Evolutionary conservation across 2,888 invertebrate species (phyloP), one percentile per base, ranked within the genome.

Genomic region (Plemyria rubiginata): DNA sequence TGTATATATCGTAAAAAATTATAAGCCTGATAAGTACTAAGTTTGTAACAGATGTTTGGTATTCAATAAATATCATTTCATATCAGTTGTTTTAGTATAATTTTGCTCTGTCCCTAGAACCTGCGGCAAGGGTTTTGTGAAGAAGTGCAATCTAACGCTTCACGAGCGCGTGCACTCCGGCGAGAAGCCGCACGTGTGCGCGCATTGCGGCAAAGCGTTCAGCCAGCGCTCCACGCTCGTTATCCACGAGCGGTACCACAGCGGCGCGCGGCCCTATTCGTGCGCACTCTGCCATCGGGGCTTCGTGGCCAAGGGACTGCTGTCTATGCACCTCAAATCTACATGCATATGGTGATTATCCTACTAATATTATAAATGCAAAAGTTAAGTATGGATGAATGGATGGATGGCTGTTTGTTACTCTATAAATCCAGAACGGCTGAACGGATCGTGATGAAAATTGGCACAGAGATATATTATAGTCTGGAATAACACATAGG

Each of bases 81-180:
- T n/a, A n/a, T n/a, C n/a, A n/a, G n/a, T n/a, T 22, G 22, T 22
- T 22, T 22, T 2, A 22, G 22, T 22, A 2, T 22, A 0, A 32
- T 38, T 7, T 6, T 15, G 7, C 1, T 6, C 5, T 43, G 15
- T n/a, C n/a, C 40, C 0, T 80, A 86, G 88, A 58, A 87, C 87
- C 0, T 93, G 92, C 76, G 92, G 93, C 50, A 94, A 94, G 76
- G 93, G 93, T 0, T 94, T 94, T 81, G 93, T 94, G 36, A 94
- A 94, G 80, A 93, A 94, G 72, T 93, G 94, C 76, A 94, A 94
- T 82, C 81, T 95, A 71, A 93, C 93, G 22, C 84, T 94, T 71
- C 94, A 95, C 85, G 94, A 94, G 83, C 87, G 94, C 48, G 94
- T 94, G 54, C 94, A 95, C 82, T 94, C 93, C 0, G 94, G 94